phyloP scores from a whole-genome alignment of 2,797 vertebrate genomes.

The Oophaga sylvatica region DNA sequence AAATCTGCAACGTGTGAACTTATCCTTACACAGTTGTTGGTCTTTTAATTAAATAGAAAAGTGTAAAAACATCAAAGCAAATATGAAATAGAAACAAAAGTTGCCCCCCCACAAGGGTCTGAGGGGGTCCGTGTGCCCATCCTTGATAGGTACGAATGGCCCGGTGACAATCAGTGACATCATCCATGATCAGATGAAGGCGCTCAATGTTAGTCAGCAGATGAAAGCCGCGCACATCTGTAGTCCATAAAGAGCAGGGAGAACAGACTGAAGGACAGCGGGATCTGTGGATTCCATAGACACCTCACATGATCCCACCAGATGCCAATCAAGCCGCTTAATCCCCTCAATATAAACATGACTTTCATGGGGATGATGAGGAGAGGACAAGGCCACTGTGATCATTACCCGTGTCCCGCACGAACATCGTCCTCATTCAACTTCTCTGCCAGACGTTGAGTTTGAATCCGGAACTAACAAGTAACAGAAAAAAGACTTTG shows the following conservation, averaged over 20 bases:
- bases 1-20: too few species aligned
- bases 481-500: too few species aligned
- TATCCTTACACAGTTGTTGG: too few species aligned
- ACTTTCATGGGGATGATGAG: neutral
- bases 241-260: slow-evolving; percentile 4
- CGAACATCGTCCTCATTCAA: neutral
- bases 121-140: too few species aligned
- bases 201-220: neutral
- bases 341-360: slow-evolving; percentile 24
- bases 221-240: slow-evolving; percentile 23
- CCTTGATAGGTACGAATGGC: neutral
- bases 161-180: neutral
- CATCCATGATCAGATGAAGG: neutral
- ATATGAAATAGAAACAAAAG: too few species aligned
- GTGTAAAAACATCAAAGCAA: too few species aligned
- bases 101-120: too few species aligned
- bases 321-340: slow-evolving; percentile 29
- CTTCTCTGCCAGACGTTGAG: neutral
- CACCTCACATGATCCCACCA: slow-evolving; percentile 42
- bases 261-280: neutral
- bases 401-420: slow-evolving; percentile 2
- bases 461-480: neutral
- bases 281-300: neutral
- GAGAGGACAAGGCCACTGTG: slow-evolving; percentile 37
- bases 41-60: too few species aligned